Percentiles rank a stretch among this genome's conserved stretches.
Conservation (phyloP, 2,888 invertebrate species). For the Amblyteles armatorius region DNA sequence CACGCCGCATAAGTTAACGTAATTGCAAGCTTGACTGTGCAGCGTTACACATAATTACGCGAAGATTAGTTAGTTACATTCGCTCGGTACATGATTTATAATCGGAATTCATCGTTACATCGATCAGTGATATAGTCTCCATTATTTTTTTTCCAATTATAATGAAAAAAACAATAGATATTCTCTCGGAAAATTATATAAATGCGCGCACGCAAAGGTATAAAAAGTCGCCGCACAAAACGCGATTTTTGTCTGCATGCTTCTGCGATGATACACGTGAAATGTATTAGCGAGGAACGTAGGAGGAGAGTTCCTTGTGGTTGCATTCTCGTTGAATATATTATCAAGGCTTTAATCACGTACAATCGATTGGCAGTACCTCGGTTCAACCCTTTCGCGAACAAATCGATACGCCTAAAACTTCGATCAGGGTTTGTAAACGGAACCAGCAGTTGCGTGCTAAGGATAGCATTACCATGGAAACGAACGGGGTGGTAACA, state of each 20-base stretch:
- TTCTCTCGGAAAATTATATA: conserved; percentile 4
- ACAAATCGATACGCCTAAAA: conserved; percentile 1
- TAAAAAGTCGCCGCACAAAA: conserved; percentile 39
- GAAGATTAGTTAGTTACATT: conserved; percentile 33
- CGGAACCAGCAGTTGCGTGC: conserved; percentile 10
- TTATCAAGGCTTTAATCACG: not conserved
- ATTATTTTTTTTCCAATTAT: not conserved
- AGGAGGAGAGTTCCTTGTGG: conserved; percentile 1
- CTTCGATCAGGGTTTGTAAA: not conserved
- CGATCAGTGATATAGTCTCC: conserved; percentile 23
- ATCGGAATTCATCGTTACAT: conserved; percentile 32
- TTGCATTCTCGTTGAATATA: not conserved
- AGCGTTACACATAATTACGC: conserved; percentile 48
- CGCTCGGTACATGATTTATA: conserved; percentile 27
- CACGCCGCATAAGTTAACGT: conserved; percentile 43
- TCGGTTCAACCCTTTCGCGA: not conserved
- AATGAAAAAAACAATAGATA: conserved; percentile 6
- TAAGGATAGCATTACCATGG: conserved; percentile 22
- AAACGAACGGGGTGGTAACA: conserved; percentile 8
- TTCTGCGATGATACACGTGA: conserved; percentile 38
- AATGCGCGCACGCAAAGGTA: conserved; percentile 41
- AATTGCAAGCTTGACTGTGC: conserved; percentile 59
- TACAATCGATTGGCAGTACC: conserved; percentile 39
- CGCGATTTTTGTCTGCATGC: conserved; percentile 40
- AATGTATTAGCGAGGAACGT: conserved; percentile 57